Evolutionary conservation across 2,113 vertebrate species (phyloP), one percentile per base, ranked within the genome.

Genomic region (Todiramphus saurophagus): DNA sequence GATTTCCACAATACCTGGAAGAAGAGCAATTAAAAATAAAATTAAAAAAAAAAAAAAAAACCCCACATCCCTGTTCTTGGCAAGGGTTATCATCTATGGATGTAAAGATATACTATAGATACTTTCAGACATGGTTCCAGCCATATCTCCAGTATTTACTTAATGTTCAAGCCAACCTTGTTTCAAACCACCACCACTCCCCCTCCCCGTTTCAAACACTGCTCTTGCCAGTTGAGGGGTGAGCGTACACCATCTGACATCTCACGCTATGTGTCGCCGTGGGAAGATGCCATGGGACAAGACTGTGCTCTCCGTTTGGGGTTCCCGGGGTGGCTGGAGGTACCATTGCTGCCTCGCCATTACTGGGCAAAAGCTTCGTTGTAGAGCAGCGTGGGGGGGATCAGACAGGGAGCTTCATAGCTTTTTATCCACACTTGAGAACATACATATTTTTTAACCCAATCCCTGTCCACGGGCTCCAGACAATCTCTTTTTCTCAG

Each of bases 71-170:
- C 51, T 58, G 10, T 44, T 25, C 31, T 80, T 89, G 53, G 46
- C 67, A 33, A 75, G 37, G 28, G 18, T 68, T 39, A 15, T 10
- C 15, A 44, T 50, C 35, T 46, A 19, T 0, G 0, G n/a, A 25
- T 18, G 18, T 12, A 24, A 62, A 87, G 23, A 25, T 8, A 28
- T 3, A 39, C 1, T 2, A 5, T 0, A 24, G 43, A 10, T 17
- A 12, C 37, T 48, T 58, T 43, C 73, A 90, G 39, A 17, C 8
- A 11, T 7, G 13, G 11, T 16, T 86, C 46, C 58, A 51, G 14
- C 16, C n/a, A 24, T 2, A 4, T 16, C 58, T 75, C 37, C 13
- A 16, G 2, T 28, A 69, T 33, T 46, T 56, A 53, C 2, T 33
- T 35, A 17, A 68, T 9, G n/a, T 63, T 43, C 43, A 63, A 53